phyloP scores from a whole-genome alignment of 2,797 vertebrate genomes.

The Acipenser ruthenus region DNA sequence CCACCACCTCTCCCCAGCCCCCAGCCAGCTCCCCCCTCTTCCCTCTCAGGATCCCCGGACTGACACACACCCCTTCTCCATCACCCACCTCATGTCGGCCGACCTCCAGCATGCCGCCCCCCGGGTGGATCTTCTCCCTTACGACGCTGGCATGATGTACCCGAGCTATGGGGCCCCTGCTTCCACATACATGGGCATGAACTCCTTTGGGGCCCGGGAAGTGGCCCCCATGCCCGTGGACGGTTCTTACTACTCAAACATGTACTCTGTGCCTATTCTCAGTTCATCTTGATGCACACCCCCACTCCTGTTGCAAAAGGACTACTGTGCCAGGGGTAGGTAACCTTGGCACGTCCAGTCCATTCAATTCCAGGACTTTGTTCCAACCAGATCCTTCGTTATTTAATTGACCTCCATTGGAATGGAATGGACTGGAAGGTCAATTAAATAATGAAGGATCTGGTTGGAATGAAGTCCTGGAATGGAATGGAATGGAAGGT shows the following conservation, averaged over 20 bases:
- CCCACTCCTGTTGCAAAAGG: no score
- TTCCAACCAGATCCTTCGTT: no score
- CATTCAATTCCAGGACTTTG: no score
- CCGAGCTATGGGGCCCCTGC: constrained; percentile 12
- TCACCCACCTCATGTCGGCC: constrained; percentile 23
- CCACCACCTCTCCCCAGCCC: background rate
- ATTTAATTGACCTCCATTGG: no score
- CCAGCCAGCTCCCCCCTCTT: constrained; percentile 10
- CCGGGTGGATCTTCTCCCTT: constrained; percentile 15
- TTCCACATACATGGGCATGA: constrained; percentile 11
- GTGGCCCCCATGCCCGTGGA: constrained; percentile 12
- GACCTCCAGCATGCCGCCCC: constrained; percentile 19
- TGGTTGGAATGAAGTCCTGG: no score
- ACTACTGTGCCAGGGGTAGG: no score
- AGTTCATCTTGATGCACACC: constrained; percentile 15
- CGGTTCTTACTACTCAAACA: constrained; percentile 13
- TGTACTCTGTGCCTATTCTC: constrained; percentile 22
- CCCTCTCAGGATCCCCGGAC: constrained; percentile 13
- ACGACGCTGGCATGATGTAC: constrained; percentile 14
- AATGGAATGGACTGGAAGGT: no score
- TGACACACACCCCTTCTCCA: constrained; percentile 24
- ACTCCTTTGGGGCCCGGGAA: constrained; percentile 7
- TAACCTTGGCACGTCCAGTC: no score
- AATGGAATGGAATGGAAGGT: no score
- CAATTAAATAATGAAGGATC: no score